Base-by-base conservation (phyloP, 1,140 invertebrate species). In the Drosophila neocordata region DNA sequence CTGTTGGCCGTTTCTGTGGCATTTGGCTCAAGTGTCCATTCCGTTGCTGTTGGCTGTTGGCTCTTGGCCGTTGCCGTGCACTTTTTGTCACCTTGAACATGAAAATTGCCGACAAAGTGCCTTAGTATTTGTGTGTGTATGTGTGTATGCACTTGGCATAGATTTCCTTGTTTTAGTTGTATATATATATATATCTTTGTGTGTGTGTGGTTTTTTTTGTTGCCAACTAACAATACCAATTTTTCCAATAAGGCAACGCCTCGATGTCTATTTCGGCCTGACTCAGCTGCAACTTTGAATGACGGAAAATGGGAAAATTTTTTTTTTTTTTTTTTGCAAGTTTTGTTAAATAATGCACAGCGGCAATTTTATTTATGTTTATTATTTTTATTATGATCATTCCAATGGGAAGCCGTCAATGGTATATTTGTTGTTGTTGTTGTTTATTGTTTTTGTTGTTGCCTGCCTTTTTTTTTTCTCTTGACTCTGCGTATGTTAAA, bases 21-120 rank as follows among this genome's bases (percentile, higher is more conserved):
- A 87, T 69, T 80, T 84, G 81, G 77, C 82, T 81, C 73, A 69
- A 80, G 69, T 80, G 81, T 79, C 68, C 64, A 68, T 58, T 64
- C 65, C 72, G 65, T 64, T 74, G 69, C 72, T 65, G 53, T 66
- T 51, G 34, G 27, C 27, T 31, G 27, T 31, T 31, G 27, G 27
- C 27, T 31, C 4, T 31, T 31, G 27, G 27, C 72, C 72, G 59
- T 66, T 51, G 34, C 65, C 65, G 52, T 77, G 73, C 60, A 77
- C 69, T 70, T 75, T 72, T 83, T 77, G 75, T 80, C 75, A 77
- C 75, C 77, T 83, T 79, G 77, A 77, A 83, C 77, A 80, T 80
- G 74, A 79, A 82, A 77, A 77, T 55, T 55, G 59, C 41, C 41
- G 68, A 48, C 41, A 31, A 31, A 20, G 48, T 65, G 41, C 48